Conservation (phyloP, 1,140 invertebrate genomes). For the Agrilus planipennis region DNA sequence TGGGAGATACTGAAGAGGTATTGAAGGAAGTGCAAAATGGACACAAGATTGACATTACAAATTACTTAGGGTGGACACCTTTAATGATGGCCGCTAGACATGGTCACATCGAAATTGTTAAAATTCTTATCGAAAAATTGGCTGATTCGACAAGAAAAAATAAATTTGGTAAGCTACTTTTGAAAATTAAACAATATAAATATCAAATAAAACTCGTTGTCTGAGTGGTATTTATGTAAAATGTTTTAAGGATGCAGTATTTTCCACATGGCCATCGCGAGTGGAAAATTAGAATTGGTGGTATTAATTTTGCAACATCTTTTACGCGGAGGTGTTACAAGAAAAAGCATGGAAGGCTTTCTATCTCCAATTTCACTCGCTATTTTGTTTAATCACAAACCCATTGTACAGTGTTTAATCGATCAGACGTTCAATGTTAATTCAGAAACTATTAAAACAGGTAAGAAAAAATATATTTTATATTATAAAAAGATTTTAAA, state of each 20-base stretch:
- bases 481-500: neutral
- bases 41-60: slow-evolving; percentile 31
- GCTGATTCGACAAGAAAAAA: slow-evolving; percentile 34
- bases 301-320: slow-evolving; percentile 22
- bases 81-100: slow-evolving; percentile 41
- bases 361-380: slow-evolving; percentile 25
- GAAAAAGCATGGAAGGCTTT: slow-evolving; percentile 18
- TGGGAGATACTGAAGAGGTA: slow-evolving; percentile 15
- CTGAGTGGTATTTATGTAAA: neutral
- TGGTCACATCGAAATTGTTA: slow-evolving; percentile 32
- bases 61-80: slow-evolving; percentile 41
- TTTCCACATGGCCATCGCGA: slow-evolving; percentile 21
- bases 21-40: slow-evolving; percentile 13
- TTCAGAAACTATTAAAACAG: slow-evolving; percentile 16
- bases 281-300: slow-evolving; percentile 23
- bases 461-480: slow-evolving; percentile 12
- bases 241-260: slow-evolving; percentile 20
- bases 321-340: slow-evolving; percentile 25
- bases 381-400: slow-evolving; percentile 20
- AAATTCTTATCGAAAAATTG: slow-evolving; percentile 32
- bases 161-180: slow-evolving; percentile 35
- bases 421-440: slow-evolving; percentile 22
- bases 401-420: slow-evolving; percentile 22
- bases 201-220: neutral
- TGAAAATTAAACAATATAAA: neutral